Evolutionary conservation across 2,113 vertebrate genomes (phyloP), one percentile per base, ranked within the genome.

Genomic region (Lasiurus borealis): DNA sequence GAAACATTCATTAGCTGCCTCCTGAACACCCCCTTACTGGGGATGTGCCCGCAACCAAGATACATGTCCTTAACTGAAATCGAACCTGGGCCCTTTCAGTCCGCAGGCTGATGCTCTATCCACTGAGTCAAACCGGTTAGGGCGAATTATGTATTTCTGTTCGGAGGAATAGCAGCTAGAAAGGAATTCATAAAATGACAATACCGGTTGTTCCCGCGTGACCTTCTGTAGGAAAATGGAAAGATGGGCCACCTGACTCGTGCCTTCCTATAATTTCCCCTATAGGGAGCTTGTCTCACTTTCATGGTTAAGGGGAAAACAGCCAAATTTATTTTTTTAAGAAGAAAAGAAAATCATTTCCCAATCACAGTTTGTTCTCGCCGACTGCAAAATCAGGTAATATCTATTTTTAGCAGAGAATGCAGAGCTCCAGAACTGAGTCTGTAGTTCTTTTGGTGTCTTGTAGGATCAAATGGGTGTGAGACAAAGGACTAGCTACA

Each of bases 141-240:
- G 40, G 40, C 40, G 40, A 34, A 83, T 40, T 68, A 76, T 3
- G 0, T 13, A 72, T 34, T 87, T 90, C 10, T 95, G 36, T 29
- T 54, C 85, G 44, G 10, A 27, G 2, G 3, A 5, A 34, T 31
- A 84, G 83, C 82, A 14, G 62, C 29, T 36, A 71, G 62, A 72
- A 93, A 46, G 31, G 82, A 95, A 71, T 34, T 40, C 23, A 72
- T 9, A 83, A 72, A 90, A 83, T 59, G 50, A n/a, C 71, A 84
- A 44, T 2, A 72, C 0, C 29, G 16, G 57, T 15, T 71, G 19
- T 40, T 5, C 69, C 59, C 12, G 36, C 68, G 66, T 72, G 18
- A 62, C n/a, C 68, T 90, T 88, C n/a, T 85, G n/a, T 44, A 69
- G 29, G 12, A 52, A 88, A 57, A 54, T 1, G 62, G 27, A 46